phyloP scores from a whole-genome alignment of 2,797 vertebrate genomes.

The Rhabdophis nuchalis region DNA sequence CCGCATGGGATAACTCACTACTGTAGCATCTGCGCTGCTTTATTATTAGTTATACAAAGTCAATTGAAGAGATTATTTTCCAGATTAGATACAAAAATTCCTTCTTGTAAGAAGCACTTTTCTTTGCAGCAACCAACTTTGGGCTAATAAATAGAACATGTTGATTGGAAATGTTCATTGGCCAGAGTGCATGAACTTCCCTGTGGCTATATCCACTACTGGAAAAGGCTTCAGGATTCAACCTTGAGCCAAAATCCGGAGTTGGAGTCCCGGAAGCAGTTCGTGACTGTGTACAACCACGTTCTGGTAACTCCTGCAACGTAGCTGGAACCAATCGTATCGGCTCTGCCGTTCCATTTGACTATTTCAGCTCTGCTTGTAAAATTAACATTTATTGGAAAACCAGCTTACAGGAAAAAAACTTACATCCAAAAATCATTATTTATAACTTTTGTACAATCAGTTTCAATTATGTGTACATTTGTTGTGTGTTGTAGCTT shows the following conservation, averaged over 20 bases:
- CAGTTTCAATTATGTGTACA: neutral
- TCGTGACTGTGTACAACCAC: too few relatives aligned
- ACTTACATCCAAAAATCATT: neutral
- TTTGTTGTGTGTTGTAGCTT: neutral
- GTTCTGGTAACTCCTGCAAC: too few relatives aligned
- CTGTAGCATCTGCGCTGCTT: neutral
- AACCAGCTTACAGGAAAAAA: neutral
- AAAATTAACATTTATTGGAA: neutral
- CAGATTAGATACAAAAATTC: slow-evolving; percentile 26
- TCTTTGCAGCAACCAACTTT: neutral
- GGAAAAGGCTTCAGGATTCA: too few relatives aligned
- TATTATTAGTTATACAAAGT: slow-evolving; percentile 25
- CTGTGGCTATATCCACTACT: too few relatives aligned
- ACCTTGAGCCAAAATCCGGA: too few relatives aligned
- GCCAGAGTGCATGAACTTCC: neutral
- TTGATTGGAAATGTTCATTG: neutral
- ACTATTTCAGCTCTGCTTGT: neutral
- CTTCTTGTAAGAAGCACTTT: neutral
- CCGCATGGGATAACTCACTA: neutral
- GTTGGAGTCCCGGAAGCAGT: too few relatives aligned
- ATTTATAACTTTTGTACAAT: neutral
- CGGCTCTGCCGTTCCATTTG: too few relatives aligned
- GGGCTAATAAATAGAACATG: neutral
- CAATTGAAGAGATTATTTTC: slow-evolving; percentile 17
- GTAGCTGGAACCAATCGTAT: too few relatives aligned